phyloP scores from a whole-genome alignment of 2,888 invertebrate species.

The Ellobium chinense region DNA sequence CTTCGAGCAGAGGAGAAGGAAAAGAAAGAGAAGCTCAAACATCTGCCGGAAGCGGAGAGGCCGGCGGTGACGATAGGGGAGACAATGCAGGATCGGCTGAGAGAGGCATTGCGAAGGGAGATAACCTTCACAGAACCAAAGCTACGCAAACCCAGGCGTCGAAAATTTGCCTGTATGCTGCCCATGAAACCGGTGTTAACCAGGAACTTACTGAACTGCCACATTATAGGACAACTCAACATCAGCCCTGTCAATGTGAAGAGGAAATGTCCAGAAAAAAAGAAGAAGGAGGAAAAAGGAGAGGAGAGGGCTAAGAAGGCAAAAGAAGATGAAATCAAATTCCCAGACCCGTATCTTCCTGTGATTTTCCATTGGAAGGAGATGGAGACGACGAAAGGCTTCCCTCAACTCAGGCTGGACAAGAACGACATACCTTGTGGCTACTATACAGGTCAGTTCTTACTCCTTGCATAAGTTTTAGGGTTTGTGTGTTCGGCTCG shows the following conservation, averaged over 20 bases:
- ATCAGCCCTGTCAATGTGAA: neutral
- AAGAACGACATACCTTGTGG: neutral
- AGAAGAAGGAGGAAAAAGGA: neutral
- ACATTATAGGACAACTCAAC: conserved; percentile 22
- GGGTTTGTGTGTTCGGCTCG: too few species aligned
- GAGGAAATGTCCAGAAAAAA: neutral
- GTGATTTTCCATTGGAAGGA: conserved; percentile 41
- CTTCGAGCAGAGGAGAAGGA: conserved; percentile 19
- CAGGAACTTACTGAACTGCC: neutral
- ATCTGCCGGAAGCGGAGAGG: neutral
- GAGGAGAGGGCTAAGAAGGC: neutral
- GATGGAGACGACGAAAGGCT: conserved; percentile 31
- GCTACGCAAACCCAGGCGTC: neutral
- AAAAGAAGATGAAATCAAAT: neutral
- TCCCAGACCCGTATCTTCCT: conserved; percentile 13
- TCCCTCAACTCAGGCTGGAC: conserved; percentile 8
- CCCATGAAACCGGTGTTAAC: neutral
- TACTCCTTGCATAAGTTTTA: too few species aligned
- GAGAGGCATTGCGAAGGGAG: conserved; percentile 21
- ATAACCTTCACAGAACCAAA: neutral
- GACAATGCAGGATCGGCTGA: conserved; percentile 34
- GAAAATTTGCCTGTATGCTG: neutral
- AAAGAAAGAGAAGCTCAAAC: neutral
- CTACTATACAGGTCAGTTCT: neutral
- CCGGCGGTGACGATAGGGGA: neutral